These are phyloP conservation scores for Glyptemys insculpta DNA, from an alignment of 2,797 vertebrate species.

Conservation along the genomic window DNA sequence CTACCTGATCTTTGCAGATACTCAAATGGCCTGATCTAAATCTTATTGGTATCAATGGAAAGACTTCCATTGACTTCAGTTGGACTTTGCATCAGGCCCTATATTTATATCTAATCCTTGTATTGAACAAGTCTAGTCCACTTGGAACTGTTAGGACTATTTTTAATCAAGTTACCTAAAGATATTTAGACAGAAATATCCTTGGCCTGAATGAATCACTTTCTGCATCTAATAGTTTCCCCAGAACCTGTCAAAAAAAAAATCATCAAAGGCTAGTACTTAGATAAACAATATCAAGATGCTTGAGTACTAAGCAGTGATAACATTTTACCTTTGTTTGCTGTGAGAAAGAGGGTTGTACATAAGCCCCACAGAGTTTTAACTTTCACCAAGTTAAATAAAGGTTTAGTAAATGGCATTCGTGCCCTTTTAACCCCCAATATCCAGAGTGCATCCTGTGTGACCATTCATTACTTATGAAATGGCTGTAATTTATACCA, in stretches of 20 bases:
- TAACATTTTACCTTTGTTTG: slow-evolving; percentile 56
- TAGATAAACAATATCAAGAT: slow-evolving; percentile 73
- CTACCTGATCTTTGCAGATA: slow-evolving; percentile 62
- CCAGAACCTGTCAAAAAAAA: slow-evolving; percentile 38
- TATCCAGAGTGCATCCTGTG: slow-evolving; percentile 68
- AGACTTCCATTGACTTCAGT: slow-evolving; percentile 67
- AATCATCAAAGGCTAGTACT: slow-evolving; percentile 42
- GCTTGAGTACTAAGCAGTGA: slow-evolving; percentile 26
- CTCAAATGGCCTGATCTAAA: slow-evolving; percentile 64
- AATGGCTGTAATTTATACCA: slow-evolving; percentile 86
- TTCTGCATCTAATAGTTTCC: slow-evolving; percentile 55
- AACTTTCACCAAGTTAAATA: slow-evolving; percentile 73
- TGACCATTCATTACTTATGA: slow-evolving; percentile 85
- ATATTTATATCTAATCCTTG: slow-evolving; percentile 43
- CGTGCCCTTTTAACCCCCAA: slow-evolving; percentile 69
- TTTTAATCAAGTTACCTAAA: slow-evolving; percentile 51
- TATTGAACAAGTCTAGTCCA: slow-evolving; percentile 49
- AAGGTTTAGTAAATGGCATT: slow-evolving; percentile 68
- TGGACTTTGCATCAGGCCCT: slow-evolving; percentile 64
- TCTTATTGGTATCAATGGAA: slow-evolving; percentile 58
- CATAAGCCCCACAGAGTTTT: slow-evolving; percentile 42
- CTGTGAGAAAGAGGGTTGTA: slow-evolving; percentile 55
- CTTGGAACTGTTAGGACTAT: slow-evolving; percentile 56
- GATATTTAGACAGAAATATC: slow-evolving; percentile 58
- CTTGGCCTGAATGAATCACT: slow-evolving; percentile 47